Evolutionary conservation across 2,797 vertebrate species (phyloP), one percentile per base, ranked within the genome.

Genomic region (Streptopelia turtur): DNA sequence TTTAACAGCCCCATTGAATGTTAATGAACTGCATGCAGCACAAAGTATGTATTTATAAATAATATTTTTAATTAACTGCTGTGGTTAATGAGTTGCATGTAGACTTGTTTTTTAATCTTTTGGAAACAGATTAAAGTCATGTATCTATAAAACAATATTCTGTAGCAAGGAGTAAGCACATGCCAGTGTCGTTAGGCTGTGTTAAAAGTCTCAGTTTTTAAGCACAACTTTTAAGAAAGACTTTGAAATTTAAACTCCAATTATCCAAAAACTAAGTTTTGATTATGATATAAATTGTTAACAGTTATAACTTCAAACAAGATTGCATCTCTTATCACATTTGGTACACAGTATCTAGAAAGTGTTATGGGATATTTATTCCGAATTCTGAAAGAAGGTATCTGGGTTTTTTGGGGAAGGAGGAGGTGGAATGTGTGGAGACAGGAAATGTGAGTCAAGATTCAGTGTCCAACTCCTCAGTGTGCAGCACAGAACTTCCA

Each of bases 101-200:
- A 87, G 61, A 64, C 66, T 12, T 74, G 4, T 0, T 3, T 5
- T 18, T 84, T 92, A 47, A 30, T 63, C 4, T 79, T 78, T 93
- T 79, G 41, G 39, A 93, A 90, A 47, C 4, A 60, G 5, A 55
- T 61, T 55, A 50, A 71, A 86, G 6, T 69, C 65, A 47, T 71
- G 43, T 71, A 2, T 30, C 33, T 65, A 43, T 83, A 79, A 93
- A 86, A 69, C 30, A 65, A 52, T 75, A 52, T 27, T 53, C 33
- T 63, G 11, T 56, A 71, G 49, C 15, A 23, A 10, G 9, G 5
- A 71, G 14, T 52, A 60, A 56, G 5, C 14, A 74, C 7, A 4
- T 39, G 18, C 24, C 14, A 49, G 3, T 49, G 22, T 12, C 0
- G 0, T 52, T 35, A 72, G 56, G 3, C 14, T 68, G 27, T n/a